Evolutionary conservation across 2,888 invertebrate genomes (phyloP), one percentile per base, ranked within the genome.

Genomic region (Tanypteryx hageni): DNA sequence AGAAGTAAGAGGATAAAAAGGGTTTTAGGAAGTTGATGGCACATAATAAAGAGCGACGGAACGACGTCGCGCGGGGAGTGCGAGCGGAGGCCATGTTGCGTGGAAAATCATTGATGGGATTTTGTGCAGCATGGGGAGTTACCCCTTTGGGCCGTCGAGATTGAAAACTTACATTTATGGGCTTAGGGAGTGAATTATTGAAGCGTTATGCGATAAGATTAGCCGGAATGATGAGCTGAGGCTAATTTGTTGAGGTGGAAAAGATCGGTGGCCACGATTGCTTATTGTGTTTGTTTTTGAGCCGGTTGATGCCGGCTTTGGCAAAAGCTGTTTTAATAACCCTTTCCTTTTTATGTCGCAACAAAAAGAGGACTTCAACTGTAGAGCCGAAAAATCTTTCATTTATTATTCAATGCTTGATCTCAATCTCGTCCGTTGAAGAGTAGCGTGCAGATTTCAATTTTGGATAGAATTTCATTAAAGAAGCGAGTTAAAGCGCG

Each of bases 1-100:
- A 68, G 68, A 22, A 68, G 68, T 68, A 68, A 68, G 68, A 68
- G 68, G 68, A 68, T 68, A 22, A 68, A 68, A 68, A 68, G 22
- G 68, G 68, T 18, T 68, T 68, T 68, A 68, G 68, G 76, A 22
- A 76, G 76, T 76, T 76, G 76, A 76, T 76, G 76, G 27, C 76
- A 76, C 22, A 76, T 27, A 76, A 76, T 76, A 76, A 76, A 76
- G 76, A 22, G 76, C 22, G 27, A 18, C 76, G 76, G 4, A 76
- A 18, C 13, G 10, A 18, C 13, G 10, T 27, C 22, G n/a, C n/a
- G 68, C 18, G 68, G 16, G 64, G 18, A 14, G 64, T 16, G 16
- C 22, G 68, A 76, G 22, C 76, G 22, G 76, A 76, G 13, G 76
- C 76, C 27, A 27, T 76, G 76, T 76, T 27, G 22, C 76, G 76